A percentile compares a stretch with the other conserved stretches of the same genome.
phyloP scores from a whole-genome alignment of 2,888 invertebrate genomes.

The Diplolepis rosae region DNA sequence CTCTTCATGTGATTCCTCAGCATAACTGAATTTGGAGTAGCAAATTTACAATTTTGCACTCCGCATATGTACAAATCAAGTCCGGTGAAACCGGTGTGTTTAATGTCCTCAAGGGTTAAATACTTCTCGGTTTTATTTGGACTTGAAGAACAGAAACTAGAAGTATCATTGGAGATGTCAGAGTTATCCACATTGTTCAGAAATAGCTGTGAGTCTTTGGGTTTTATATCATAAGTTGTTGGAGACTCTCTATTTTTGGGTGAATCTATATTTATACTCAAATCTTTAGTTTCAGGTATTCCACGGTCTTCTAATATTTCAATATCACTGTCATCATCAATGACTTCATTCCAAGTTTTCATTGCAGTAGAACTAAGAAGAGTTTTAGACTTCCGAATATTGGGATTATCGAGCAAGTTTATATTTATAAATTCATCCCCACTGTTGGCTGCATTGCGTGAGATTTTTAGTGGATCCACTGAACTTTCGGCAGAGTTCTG shows the following conservation, averaged over 20 bases:
- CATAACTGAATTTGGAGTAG: conserved; percentile 62
- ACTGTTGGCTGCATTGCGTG: conserved; percentile 30
- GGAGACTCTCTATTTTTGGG: conserved; percentile 22
- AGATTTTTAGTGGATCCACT: conserved; percentile 47
- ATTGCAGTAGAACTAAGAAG: not conserved
- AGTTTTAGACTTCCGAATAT: conserved; percentile 50
- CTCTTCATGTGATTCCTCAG: conserved; percentile 73
- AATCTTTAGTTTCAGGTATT: not conserved
- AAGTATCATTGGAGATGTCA: conserved; percentile 27
- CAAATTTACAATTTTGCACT: conserved; percentile 70
- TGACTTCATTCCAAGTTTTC: not conserved
- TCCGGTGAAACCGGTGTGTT: conserved; percentile 70
- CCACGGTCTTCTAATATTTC: conserved; percentile 60
- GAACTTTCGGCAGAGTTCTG: conserved; percentile 41
- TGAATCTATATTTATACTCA: conserved; percentile 3
- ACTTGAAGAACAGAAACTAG: not conserved
- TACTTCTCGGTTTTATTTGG: conserved; percentile 43
- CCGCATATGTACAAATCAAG: conserved; percentile 76
- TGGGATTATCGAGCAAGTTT: conserved; percentile 62
- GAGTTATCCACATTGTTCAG: conserved; percentile 45
- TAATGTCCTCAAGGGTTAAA: conserved; percentile 65
- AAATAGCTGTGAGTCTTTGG: conserved; percentile 28
- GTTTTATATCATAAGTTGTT: conserved; percentile 18
- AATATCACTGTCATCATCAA: conserved; percentile 66
- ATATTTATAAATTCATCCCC: conserved; percentile 61